Conservation (phyloP, 2,888 invertebrate genomes). For the Caenorhabditis sp. region DNA sequence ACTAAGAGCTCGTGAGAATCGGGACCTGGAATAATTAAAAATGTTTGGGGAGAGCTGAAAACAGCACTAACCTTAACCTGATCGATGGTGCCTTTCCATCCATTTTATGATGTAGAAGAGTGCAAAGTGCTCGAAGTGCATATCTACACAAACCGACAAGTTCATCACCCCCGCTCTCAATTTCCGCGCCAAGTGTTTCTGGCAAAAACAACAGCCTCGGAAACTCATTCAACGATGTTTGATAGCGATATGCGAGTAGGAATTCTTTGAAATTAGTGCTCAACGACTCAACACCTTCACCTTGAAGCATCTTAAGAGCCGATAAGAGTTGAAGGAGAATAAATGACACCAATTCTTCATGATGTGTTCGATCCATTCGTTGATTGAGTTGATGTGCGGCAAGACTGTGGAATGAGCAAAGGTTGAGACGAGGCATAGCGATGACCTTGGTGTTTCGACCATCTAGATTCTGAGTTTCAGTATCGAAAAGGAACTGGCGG, state of each 20-base stretch:
- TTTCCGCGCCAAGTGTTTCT: conserved; percentile 62
- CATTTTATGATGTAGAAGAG: conserved; percentile 58
- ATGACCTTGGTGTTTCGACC: conserved; percentile 51
- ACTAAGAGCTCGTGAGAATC: conserved; percentile 52
- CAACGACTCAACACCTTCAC: conserved; percentile 60
- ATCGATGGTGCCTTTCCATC: conserved; percentile 51
- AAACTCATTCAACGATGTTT: conserved; percentile 52
- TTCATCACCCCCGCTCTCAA: conserved; percentile 50
- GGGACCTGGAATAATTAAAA: conserved; percentile 19
- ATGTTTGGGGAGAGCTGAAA: not conserved
- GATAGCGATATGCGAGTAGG: conserved; percentile 56
- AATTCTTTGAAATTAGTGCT: conserved; percentile 65
- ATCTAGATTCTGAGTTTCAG: conserved; percentile 53
- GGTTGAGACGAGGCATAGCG: conserved; percentile 60
- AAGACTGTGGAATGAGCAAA: conserved; percentile 61
- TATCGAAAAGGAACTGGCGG: conserved; percentile 53
- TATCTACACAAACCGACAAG: conserved; percentile 61
- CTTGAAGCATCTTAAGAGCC: conserved; percentile 60
- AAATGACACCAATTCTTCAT: conserved; percentile 60
- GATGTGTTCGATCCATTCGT: conserved; percentile 46
- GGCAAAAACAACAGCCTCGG: conserved; percentile 59
- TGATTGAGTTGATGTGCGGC: conserved; percentile 63
- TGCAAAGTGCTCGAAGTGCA: conserved; percentile 62
- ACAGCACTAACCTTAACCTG: conserved; percentile 19
- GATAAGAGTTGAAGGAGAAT: conserved; percentile 61